phyloP scores from a whole-genome alignment of 2,797 vertebrate genomes.

The Pseudochromis fuscus region DNA sequence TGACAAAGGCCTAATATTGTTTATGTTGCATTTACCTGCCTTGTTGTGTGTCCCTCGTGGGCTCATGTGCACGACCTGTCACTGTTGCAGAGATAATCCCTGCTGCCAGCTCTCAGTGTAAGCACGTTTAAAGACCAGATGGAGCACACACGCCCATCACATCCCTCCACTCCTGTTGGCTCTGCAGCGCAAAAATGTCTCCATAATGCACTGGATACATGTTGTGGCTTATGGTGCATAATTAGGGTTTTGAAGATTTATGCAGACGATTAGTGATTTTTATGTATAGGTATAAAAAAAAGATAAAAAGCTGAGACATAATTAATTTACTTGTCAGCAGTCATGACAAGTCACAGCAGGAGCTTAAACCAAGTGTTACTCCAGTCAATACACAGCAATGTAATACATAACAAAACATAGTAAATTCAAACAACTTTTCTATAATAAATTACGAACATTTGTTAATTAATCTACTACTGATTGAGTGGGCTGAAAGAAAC shows the following conservation, averaged over 20 bases:
- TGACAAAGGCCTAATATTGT: neutral
- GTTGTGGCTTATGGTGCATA: neutral
- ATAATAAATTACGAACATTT: too few relatives aligned
- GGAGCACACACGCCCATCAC: neutral
- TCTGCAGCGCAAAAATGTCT: neutral
- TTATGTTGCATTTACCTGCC: neutral
- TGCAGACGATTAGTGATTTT: neutral
- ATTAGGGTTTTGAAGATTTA: neutral
- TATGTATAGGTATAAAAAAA: too few relatives aligned
- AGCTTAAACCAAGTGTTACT: too few relatives aligned
- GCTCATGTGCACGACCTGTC: neutral
- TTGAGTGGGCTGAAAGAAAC: neutral
- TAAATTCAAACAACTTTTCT: too few relatives aligned
- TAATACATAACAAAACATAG: too few relatives aligned
- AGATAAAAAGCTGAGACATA: neutral
- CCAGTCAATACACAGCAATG: too few relatives aligned
- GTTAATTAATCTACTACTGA: too few relatives aligned
- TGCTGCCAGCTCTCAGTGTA: neutral
- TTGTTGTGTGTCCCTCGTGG: neutral
- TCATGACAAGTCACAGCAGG: neutral
- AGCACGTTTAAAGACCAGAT: neutral
- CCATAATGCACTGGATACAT: neutral
- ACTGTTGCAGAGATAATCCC: slow-evolving; percentile 6
- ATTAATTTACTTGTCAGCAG: slow-evolving; percentile 1
- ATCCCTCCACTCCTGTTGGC: neutral